phyloP scores from a whole-genome alignment of 2,888 invertebrate species.

The Megastigmus dorsalis region DNA sequence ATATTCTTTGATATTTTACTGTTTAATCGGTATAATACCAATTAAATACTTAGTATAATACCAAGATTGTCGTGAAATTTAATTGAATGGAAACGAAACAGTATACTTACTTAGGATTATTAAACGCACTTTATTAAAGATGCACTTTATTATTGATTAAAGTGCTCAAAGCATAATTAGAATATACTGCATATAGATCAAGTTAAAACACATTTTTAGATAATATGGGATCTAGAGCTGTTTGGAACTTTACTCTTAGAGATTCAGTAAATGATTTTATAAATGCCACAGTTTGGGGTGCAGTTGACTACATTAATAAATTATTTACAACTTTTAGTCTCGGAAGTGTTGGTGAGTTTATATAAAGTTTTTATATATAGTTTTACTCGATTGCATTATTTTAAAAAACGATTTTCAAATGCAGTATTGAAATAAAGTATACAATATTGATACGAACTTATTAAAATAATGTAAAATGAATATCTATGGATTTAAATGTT shows the following conservation, averaged over 20 bases:
- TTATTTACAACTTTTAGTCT: constrained; percentile 80
- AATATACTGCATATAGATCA: no score
- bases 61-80: no score
- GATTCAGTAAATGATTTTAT: constrained; percentile 84
- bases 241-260: constrained; percentile 85
- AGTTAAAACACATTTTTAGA: no score
- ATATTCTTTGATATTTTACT: not conserved
- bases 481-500: no score
- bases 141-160: constrained; percentile 2
- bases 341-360: constrained; percentile 81
- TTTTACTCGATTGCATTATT: not conserved
- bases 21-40: no score
- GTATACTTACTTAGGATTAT: no score
- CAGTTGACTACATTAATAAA: constrained; percentile 78
- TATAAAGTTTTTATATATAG: not conserved
- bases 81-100: no score
- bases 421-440: no score
- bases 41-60: no score
- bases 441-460: no score
- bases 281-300: constrained; percentile 87
- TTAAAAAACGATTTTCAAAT: constrained; percentile 3
- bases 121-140: no score
- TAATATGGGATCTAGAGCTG: constrained; percentile 76
- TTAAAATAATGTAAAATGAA: no score
- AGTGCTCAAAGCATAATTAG: not conserved